Evolutionary conservation across 2,113 vertebrate species (phyloP).

Genomic region (Cavia aperea): DNA sequence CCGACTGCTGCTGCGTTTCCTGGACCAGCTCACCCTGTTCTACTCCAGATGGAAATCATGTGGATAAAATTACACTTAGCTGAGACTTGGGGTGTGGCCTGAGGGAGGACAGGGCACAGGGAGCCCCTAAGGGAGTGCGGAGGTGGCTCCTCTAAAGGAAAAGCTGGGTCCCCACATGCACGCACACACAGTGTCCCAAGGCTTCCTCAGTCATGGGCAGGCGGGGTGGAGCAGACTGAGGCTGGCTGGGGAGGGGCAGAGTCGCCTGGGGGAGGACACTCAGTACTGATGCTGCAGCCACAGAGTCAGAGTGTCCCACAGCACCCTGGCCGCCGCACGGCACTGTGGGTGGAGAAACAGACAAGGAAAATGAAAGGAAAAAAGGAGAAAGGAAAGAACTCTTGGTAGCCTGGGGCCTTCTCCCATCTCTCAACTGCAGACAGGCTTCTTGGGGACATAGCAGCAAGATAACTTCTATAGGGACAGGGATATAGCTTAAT

Average conservation of each 20-base stretch:
- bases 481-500: too few species aligned
- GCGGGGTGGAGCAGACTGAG: too few species aligned
- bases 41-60: not conserved
- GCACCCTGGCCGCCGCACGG: not conserved
- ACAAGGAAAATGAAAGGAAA: not conserved
- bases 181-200: too few species aligned
- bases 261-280: not conserved
- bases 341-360: not conserved
- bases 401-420: not conserved
- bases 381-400: not conserved
- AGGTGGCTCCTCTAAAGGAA: too few species aligned
- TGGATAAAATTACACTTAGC: not conserved
- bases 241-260: too few species aligned
- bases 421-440: not conserved
- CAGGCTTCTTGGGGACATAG: too few species aligned
- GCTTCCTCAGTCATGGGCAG: not conserved
- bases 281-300: not conserved
- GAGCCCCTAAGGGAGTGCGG: not conserved
- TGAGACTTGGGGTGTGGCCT: not conserved
- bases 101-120: not conserved
- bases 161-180: too few species aligned
- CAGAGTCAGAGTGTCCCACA: not conserved
- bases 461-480: too few species aligned
- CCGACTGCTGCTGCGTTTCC: not conserved
- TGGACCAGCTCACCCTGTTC: not conserved